Percentiles rank a stretch among this genome's conserved stretches.
Conservation (phyloP, 2,888 invertebrate genomes). For the Eupithecia pulchellata region DNA sequence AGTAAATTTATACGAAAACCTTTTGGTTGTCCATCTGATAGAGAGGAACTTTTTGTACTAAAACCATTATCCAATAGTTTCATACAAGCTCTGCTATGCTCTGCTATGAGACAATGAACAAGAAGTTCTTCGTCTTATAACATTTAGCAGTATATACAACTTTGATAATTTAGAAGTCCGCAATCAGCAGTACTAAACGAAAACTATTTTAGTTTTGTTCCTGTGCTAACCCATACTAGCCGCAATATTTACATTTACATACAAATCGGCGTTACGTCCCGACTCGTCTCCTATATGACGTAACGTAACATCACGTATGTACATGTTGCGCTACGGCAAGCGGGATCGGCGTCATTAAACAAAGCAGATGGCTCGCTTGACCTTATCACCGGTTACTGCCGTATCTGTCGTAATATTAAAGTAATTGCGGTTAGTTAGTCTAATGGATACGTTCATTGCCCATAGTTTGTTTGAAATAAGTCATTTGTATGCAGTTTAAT, state of each 20-base stretch:
- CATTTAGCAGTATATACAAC: not conserved
- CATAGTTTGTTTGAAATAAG: not conserved
- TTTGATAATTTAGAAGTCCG: too few relatives aligned
- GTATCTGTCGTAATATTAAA: constrained; percentile 21
- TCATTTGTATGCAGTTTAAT: not conserved
- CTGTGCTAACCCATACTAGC: not conserved
- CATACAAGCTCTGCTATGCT: too few relatives aligned
- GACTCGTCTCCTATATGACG: not conserved
- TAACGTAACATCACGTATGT: not conserved
- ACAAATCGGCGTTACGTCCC: constrained; percentile 23
- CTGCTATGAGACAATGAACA: too few relatives aligned
- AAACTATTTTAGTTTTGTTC: not conserved
- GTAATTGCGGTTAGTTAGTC: constrained; percentile 19
- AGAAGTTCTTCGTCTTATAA: not conserved
- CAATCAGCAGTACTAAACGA: too few relatives aligned
- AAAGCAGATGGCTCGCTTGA: constrained; percentile 25
- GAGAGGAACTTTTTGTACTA: too few relatives aligned
- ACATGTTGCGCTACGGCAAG: constrained; percentile 18
- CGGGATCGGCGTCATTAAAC: constrained; percentile 18
- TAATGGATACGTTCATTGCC: not conserved
- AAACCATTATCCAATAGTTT: not conserved
- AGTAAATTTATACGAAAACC: not conserved
- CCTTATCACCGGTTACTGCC: constrained; percentile 19
- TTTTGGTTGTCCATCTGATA: not conserved
- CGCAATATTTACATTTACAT: constrained; percentile 25